Conservation (phyloP, 1,140 invertebrate genomes). For the Drosophila littoralis region DNA sequence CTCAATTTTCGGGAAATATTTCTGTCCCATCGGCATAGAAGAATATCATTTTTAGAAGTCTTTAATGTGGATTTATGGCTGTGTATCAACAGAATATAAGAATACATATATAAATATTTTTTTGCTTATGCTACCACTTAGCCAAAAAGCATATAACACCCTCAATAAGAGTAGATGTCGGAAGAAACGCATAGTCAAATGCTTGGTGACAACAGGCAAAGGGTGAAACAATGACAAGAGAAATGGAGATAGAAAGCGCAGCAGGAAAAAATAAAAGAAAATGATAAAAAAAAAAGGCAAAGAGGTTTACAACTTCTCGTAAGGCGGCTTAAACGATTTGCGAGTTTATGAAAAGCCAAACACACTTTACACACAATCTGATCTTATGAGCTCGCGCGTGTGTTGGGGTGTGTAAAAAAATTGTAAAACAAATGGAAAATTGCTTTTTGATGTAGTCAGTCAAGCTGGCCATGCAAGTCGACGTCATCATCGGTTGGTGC, state of each 20-base stretch:
- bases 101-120: neutral
- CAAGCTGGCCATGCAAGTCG: constrained; percentile 57
- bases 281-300: constrained; percentile 57
- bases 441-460: constrained; percentile 80
- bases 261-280: constrained; percentile 31
- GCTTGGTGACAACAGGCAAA: constrained; percentile 10
- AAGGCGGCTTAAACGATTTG: constrained; percentile 82
- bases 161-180: neutral
- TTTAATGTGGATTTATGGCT: neutral
- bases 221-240: constrained; percentile 23
- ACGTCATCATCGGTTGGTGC: constrained; percentile 55
- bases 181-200: constrained; percentile 15
- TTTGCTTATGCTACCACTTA: neutral
- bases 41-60: neutral
- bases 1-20: too few species aligned
- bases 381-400: constrained; percentile 36
- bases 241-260: constrained; percentile 5
- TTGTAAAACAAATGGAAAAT: constrained; percentile 80
- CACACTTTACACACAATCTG: constrained; percentile 68
- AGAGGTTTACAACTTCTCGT: constrained; percentile 81
- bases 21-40: too few species aligned
- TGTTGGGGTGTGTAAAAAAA: constrained; percentile 39
- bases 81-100: neutral
- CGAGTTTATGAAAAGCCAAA: constrained; percentile 80
- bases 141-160: neutral